Conservation (phyloP, 1,140 invertebrate species). For the Bombus difficillimus region DNA sequence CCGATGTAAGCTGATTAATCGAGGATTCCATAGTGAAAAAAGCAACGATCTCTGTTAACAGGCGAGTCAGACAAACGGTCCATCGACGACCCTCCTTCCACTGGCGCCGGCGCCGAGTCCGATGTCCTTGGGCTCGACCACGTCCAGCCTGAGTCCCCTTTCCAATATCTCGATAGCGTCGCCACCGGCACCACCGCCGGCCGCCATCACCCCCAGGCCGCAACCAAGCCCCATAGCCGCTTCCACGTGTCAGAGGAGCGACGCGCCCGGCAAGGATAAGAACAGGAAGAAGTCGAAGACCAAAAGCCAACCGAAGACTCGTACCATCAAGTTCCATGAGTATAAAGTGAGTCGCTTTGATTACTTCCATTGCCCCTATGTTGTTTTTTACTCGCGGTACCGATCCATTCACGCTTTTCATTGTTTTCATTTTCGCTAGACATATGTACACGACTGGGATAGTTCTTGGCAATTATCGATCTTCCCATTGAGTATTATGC, state of each 20-base stretch:
- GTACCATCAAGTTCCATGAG: slow-evolving; percentile 98
- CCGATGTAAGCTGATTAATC: slow-evolving; percentile 40
- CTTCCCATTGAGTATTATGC: background rate
- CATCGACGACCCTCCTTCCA: slow-evolving; percentile 80
- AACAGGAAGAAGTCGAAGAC: slow-evolving; percentile 95
- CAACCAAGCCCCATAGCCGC: slow-evolving; percentile 82
- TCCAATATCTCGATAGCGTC: slow-evolving; percentile 86
- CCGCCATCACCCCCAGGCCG: slow-evolving; percentile 83
- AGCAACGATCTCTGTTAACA: slow-evolving; percentile 62
- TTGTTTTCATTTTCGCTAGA: background rate
- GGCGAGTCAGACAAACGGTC: slow-evolving; percentile 77
- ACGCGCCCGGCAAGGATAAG: slow-evolving; percentile 91
- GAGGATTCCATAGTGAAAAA: slow-evolving; percentile 13
- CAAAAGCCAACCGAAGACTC: slow-evolving; percentile 93
- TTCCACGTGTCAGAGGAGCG: slow-evolving; percentile 82
- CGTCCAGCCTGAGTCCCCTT: slow-evolving; percentile 88
- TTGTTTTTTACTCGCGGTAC: background rate
- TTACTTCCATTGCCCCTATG: background rate
- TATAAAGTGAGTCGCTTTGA: slow-evolving; percentile 89
- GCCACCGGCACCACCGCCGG: slow-evolving; percentile 82
- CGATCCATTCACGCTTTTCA: background rate
- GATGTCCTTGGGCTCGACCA: slow-evolving; percentile 85
- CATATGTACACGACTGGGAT: too few species aligned
- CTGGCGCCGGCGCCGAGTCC: slow-evolving; percentile 85
- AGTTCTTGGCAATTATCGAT: too few species aligned